Evolutionary conservation across 2,113 vertebrate species (phyloP), one percentile per base, ranked within the genome.

Genomic region (Ciconia maguari): DNA sequence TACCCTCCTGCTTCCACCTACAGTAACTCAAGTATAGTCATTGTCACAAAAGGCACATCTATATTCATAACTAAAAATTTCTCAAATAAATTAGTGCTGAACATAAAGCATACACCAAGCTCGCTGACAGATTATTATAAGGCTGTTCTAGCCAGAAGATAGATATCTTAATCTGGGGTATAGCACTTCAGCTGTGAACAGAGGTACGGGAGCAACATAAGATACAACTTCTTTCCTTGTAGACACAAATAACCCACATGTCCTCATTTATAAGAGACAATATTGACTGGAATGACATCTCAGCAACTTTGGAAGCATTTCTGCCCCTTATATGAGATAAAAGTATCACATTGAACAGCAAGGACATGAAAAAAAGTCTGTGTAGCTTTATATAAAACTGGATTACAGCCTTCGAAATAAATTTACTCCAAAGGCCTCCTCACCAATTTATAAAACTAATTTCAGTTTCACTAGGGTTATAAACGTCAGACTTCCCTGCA

Each of bases 11-110:
- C 85, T 92, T 96, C 87, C 82, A 95, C 84, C 93, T 95, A 81
- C 77, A 96, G 94, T 97, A 97, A 96, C 51, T 95, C 97, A 98
- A 95, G 66, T 81, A 6, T 25, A 93, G 84, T 72, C 94, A 80
- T 91, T 96, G 95, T 95, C 96, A 92, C 69, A 36, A 97, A 97
- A 97, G 96, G 97, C 95, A 90, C 78, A 95, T 97, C 95, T 98
- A 76, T 93, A 97, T 97, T 97, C 94, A 94, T 96, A 96, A 96
- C 69, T 34, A 97, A 95, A 93, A 90, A 55, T 65, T 65, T 95
- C 71, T 89, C 85, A 96, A 83, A 83, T 93, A 97, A 97, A 89
- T 96, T 93, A 96, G 61, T 86, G 62, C 78, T 92, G 87, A 89
- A 92, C 94, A 83, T 87, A 95, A 96, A 98, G 69, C 87, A 94